Evolutionary conservation across 1,140 invertebrate species (phyloP).

Genomic region (Aphidius ervi): DNA sequence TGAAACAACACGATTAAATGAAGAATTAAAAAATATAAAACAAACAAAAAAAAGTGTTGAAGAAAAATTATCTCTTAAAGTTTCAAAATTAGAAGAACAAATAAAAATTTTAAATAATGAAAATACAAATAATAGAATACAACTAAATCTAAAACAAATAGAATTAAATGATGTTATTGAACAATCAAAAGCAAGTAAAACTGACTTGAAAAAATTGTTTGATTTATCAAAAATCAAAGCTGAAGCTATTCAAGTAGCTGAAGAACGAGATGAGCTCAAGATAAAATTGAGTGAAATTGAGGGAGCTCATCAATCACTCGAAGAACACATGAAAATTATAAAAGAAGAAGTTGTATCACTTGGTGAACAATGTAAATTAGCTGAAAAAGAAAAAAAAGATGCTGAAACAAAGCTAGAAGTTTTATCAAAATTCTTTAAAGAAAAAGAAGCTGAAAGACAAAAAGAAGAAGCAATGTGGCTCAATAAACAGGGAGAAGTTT

Average conservation of each 20-base stretch:
- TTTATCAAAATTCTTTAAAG: conserved; percentile 81
- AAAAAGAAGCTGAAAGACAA: conserved; percentile 79
- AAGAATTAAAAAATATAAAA: conserved; percentile 39
- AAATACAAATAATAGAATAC: conserved; percentile 33
- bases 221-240: conserved; percentile 45
- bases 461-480: conserved; percentile 81
- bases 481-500: conserved; percentile 78
- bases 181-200: conserved; percentile 40
- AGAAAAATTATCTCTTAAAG: conserved; percentile 38
- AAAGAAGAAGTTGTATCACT: conserved; percentile 55
- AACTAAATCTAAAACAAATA: conserved; percentile 41
- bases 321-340: conserved; percentile 36
- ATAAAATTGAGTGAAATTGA: conserved; percentile 46
- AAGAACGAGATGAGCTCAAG: conserved; percentile 48
- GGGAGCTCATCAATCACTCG: conserved; percentile 45
- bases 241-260: conserved; percentile 37
- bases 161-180: conserved; percentile 42
- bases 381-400: conserved; percentile 74
- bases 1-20: conserved; percentile 34
- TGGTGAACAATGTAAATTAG: conserved; percentile 63
- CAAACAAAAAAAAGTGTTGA: conserved; percentile 40
- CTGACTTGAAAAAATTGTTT: conserved; percentile 47
- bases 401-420: conserved; percentile 79
- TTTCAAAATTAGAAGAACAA: conserved; percentile 44
- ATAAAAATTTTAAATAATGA: conserved; percentile 44